Evolutionary conservation across 2,888 invertebrate species (phyloP).

Genomic region (Antitype chi): DNA sequence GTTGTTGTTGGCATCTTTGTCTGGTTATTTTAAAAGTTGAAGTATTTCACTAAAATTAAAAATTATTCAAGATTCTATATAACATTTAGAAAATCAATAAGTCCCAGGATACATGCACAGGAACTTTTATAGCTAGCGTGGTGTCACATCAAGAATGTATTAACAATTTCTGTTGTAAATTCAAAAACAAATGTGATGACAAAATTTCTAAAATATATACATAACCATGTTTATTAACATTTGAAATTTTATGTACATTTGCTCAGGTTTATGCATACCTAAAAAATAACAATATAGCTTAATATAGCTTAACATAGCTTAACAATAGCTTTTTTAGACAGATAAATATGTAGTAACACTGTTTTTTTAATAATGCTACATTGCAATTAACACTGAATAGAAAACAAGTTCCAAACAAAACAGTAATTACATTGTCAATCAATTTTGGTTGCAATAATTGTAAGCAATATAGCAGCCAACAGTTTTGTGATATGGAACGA

Average conservation of each 20-base stretch:
- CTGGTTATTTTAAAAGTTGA: background rate
- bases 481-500: background rate
- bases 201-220: background rate
- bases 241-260: background rate
- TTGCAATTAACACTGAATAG: background rate
- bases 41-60: background rate
- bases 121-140: background rate
- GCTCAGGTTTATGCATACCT: background rate
- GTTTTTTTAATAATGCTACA: conserved; percentile 19
- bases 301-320: too few relatives aligned
- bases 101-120: background rate
- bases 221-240: background rate
- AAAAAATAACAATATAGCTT: conserved; percentile 4
- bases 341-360: too few relatives aligned
- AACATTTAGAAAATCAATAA: background rate
- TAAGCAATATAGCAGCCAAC: background rate
- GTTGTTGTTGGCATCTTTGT: background rate
- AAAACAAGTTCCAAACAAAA: conserved; percentile 22
- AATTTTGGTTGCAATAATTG: conserved; percentile 22
- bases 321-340: background rate
- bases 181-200: background rate
- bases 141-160: background rate
- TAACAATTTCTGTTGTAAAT: background rate
- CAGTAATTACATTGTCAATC: conserved; percentile 29
- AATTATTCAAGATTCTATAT: background rate